Base-by-base conservation (phyloP, 2,888 invertebrate species). In the Ptychoptera albimana region DNA sequence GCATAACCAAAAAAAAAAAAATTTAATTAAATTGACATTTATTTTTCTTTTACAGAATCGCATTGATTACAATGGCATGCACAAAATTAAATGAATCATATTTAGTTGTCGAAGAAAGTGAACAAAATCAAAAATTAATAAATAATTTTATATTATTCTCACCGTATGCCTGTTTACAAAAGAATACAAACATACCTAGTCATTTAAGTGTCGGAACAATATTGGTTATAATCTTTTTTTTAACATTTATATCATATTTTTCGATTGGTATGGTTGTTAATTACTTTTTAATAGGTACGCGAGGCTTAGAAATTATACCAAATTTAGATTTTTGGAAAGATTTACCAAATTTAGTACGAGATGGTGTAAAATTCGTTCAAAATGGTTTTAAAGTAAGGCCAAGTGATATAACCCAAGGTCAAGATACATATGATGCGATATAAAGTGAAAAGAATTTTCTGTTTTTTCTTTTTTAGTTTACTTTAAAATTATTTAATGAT, bases 261-360 rank as follows among this genome's bases (percentile, higher is more conserved):
- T 63, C 77, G 46, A 72, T 77, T 37, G 85, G 84, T 43, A 71
- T 75, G 42, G 59, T 76, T 38, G 69, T 75, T 2, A 71, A 79
- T 57, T 77, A 75, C 57, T 74, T 76, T 56, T 61, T 79, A 36
- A 72, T 79, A 60, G 82, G 82, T 29, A 82, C 82, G 1, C 72
- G 76, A 37, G 83, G 84, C 1, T 61, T 72, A 47, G 83, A 84
- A 65, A 70, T 82, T 53, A 69, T 84, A 52, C 84, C 85, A 0
- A 80, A 85, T 60, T 65, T 79, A 46, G 73, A 71, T 44, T 83
- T 84, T 60, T 84, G 84, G 84, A 63, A 64, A 8, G 77, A 77
- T 46, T 60, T 84, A 48, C 82, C 83, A 3, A 69, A 70, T 50
- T 69, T 82, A 52, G 74, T 82, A 31, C 74, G 68, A 65, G 50